Base-by-base conservation (phyloP, 2,797 vertebrate species). In the Anas georgica region DNA sequence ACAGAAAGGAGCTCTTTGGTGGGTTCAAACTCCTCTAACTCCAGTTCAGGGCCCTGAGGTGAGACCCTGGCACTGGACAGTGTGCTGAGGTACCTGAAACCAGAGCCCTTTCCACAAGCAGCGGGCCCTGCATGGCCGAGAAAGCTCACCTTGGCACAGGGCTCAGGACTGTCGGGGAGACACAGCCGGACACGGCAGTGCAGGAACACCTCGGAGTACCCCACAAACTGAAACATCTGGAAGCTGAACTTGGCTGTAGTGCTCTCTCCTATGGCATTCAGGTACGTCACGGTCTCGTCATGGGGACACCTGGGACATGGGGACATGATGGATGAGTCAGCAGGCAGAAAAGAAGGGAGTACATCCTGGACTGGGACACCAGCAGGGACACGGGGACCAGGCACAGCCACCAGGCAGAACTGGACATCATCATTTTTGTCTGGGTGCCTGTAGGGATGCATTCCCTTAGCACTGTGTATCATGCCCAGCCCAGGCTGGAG, bases 161-260 rank as follows among this genome's bases (percentile, higher is more conserved):
- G 83, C 45, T 96, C 86, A 0, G 35, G 83, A 88, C 54, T 9
- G 0, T 73, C 68, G 0, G 94, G 88, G 4, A 95, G 50, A n/a
- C 97, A 97, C 22, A 98, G 95, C 33, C 79, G 96, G 43, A 97
- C 93, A 23, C 85, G 91, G 86, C 97, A 98, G 78, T 98, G 97
- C 66, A 98, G 85, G 72, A 95, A 98, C 54, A 97, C 50, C 60
- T 97, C 68, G 0, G 93, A 17, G 70, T 93, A 88, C 23, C 94
- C 95, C 26, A 64, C 39, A 58, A 98, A 97, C 64, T 11, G 95
- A 37, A 98, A 97, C 97, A 97, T 97, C 91, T 97, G 96, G 86
- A 98, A 96, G 88, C 96, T 96, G 94, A 98, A 98, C 68, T 97
- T 97, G 31, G 94, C 96, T 0, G 59, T 4, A 2, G 96, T 73